A percentile compares a stretch with the other conserved stretches of the same genome.
Evolutionary conservation across 2,888 invertebrate species (phyloP).

Genomic region (Pristionchus exspectatus): DNA sequence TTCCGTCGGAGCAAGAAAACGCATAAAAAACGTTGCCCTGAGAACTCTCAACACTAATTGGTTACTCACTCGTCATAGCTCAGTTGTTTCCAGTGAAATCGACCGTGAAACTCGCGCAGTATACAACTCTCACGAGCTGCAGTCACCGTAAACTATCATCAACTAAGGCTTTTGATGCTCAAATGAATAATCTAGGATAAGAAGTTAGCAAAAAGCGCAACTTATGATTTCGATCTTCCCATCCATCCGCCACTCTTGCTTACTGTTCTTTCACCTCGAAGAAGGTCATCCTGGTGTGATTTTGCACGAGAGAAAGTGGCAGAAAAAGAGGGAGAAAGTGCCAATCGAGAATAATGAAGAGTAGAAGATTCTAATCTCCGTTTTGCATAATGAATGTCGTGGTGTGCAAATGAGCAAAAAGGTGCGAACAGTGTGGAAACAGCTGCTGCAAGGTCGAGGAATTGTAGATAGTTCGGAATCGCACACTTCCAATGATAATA

Average conservation of each 20-base stretch:
- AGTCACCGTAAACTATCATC: not conserved
- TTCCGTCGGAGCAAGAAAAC: not conserved
- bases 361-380: not conserved
- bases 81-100: not conserved
- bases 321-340: not conserved
- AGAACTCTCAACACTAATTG: slow-evolving; percentile 1
- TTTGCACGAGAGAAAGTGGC: not conserved
- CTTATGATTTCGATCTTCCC: slow-evolving; percentile 25
- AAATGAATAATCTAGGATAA: too few species aligned
- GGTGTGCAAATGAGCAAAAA: slow-evolving; percentile 20
- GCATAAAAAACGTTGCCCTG: not conserved
- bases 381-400: not conserved
- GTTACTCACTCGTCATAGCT: not conserved
- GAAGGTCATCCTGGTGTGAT: slow-evolving; percentile 36
- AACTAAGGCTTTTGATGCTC: not conserved
- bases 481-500: too few species aligned
- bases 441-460: not conserved
- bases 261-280: not conserved
- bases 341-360: not conserved
- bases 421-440: not conserved
- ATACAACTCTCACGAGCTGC: not conserved
- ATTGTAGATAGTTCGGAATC: not conserved
- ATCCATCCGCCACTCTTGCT: not conserved
- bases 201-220: not conserved
- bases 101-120: not conserved